These are phyloP conservation scores for Bolinopsis microptera DNA, from an alignment of 37 sponge, comb jelly and placozoan genomes.

Conservation along the genomic window DNA sequence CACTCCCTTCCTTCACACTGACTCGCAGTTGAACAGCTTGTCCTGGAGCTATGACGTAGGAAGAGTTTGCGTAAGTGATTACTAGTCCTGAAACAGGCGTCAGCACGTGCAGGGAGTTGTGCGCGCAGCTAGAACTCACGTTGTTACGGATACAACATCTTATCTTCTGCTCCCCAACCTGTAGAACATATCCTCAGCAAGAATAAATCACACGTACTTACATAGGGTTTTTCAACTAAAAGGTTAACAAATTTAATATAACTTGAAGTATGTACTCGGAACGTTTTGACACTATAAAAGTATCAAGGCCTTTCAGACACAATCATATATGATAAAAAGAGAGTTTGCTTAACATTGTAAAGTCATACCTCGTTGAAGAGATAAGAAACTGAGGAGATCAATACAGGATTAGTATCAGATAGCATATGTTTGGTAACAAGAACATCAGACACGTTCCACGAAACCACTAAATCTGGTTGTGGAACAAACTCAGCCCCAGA, in stretches of 20 bases:
- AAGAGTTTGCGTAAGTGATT: conserved; percentile 33
- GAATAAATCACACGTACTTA: no score
- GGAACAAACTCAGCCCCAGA: not conserved
- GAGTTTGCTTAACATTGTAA: no score
- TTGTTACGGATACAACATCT: not conserved
- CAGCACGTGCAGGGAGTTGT: not conserved
- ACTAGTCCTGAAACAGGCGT: not conserved
- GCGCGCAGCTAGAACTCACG: not conserved
- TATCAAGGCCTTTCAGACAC: no score
- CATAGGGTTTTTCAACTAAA: no score
- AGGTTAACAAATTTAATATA: no score
- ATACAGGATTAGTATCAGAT: no score
- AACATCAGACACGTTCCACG: not conserved
- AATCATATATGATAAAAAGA: no score
- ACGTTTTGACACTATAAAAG: no score
- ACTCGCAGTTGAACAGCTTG: conserved; percentile 1
- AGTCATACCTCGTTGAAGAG: not conserved
- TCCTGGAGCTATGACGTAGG: conserved; percentile 42
- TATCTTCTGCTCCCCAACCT: conserved; percentile 4
- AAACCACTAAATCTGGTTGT: not conserved
- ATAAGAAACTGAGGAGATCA: not conserved
- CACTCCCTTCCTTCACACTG: conserved; percentile 39
- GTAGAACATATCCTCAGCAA: no score
- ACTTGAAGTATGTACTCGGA: no score
- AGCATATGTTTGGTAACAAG: not conserved